Evolutionary conservation across 2,888 invertebrate species (phyloP).

Genomic region (Spodoptera littoralis): DNA sequence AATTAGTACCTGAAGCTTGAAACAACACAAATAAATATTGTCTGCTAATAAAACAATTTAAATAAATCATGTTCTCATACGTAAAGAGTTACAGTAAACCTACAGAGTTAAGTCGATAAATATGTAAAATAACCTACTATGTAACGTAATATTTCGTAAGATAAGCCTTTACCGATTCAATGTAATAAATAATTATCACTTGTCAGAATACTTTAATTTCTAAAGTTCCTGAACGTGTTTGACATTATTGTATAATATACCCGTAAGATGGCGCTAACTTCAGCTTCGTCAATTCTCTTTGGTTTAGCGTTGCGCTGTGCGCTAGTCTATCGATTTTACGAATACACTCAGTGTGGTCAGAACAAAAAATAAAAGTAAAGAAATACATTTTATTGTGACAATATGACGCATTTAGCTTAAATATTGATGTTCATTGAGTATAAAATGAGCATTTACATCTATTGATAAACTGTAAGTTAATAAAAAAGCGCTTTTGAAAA

Average conservation of each 20-base stretch:
- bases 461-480: constrained; percentile 4
- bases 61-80: too few species aligned
- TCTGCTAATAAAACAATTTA: too few species aligned
- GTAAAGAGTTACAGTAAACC: too few species aligned
- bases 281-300: constrained; percentile 69
- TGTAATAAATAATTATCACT: not conserved
- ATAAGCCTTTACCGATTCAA: too few species aligned
- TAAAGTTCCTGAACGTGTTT: constrained; percentile 50
- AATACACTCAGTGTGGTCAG: constrained; percentile 74
- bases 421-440: not conserved
- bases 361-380: constrained; percentile 66
- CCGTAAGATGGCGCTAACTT: constrained; percentile 76
- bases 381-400: constrained; percentile 41
- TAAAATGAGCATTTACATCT: constrained; percentile 1
- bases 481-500: constrained; percentile 21
- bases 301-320: constrained; percentile 85
- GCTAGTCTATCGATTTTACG: constrained; percentile 85
- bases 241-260: constrained; percentile 25
- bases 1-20: too few species aligned
- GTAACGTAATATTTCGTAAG: too few species aligned
- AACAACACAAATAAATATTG: too few species aligned
- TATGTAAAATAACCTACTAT: too few species aligned
- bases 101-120: too few species aligned
- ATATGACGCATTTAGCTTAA: constrained; percentile 10
- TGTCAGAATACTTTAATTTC: constrained; percentile 14